These are phyloP conservation scores for Salminus brasiliensis DNA, from an alignment of 2,113 vertebrate species.

Conservation along the genomic window DNA sequence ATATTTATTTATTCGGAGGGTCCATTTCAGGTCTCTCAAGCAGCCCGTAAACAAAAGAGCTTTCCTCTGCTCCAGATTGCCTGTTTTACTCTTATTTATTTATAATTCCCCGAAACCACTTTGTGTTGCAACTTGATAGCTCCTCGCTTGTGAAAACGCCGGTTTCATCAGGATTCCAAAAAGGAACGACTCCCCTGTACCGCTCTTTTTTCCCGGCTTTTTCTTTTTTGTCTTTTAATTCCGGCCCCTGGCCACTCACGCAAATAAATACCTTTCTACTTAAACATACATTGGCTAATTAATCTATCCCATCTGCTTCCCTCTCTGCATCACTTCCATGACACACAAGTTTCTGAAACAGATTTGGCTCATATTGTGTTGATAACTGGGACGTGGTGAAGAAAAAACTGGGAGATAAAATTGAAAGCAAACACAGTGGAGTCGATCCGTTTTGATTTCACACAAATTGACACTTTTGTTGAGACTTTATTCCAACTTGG, in stretches of 20 bases:
- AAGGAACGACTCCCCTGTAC: constrained; percentile 67
- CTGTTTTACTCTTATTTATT: constrained; percentile 73
- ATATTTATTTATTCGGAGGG: constrained; percentile 79
- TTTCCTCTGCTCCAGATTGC: constrained; percentile 64
- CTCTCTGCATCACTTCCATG: constrained; percentile 77
- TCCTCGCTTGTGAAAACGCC: constrained; percentile 74
- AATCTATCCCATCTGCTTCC: constrained; percentile 89
- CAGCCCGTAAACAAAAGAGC: constrained; percentile 76
- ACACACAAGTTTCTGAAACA: constrained; percentile 80
- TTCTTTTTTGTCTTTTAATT: constrained; percentile 60
- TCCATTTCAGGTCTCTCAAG: constrained; percentile 75
- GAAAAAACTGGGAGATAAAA: constrained; percentile 44
- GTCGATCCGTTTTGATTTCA: constrained; percentile 48
- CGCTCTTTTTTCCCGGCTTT: constrained; percentile 51
- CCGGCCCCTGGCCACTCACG: constrained; percentile 80
- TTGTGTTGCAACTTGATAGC: constrained; percentile 76
- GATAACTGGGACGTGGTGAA: constrained; percentile 75
- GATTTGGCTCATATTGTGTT: constrained; percentile 75
- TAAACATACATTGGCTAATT: constrained; percentile 85
- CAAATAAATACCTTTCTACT: constrained; percentile 87
- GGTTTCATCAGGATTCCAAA: constrained; percentile 60
- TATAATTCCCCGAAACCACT: constrained; percentile 75
- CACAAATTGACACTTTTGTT: constrained; percentile 3
- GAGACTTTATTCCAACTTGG: neutral
- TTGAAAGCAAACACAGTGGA: constrained; percentile 51